Conservation (phyloP, 2,888 invertebrate species). For the Drosophila austrosaltans region DNA sequence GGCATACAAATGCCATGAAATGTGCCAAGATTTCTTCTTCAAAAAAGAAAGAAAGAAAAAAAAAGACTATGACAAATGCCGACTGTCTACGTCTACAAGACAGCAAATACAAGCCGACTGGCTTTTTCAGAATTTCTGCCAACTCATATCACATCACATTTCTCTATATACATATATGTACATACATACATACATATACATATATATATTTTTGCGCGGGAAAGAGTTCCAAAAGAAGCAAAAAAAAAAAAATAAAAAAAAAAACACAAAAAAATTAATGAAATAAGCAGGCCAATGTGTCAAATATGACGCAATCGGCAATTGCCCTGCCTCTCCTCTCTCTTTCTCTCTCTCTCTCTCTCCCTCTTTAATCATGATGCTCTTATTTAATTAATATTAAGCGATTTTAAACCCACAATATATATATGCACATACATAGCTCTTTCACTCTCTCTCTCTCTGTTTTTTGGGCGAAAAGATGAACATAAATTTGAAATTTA, state of each 20-base stretch:
- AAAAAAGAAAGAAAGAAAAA: constrained; percentile 14
- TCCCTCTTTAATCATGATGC: neutral
- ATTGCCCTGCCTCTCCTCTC: neutral
- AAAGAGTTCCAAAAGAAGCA: neutral
- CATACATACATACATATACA: too few species aligned
- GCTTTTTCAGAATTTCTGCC: constrained; percentile 46
- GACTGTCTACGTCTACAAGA: constrained; percentile 52
- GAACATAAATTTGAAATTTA: constrained; percentile 72
- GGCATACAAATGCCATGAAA: constrained; percentile 23
- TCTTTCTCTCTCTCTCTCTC: too few species aligned
- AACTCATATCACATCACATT: constrained; percentile 47
- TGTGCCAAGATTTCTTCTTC: constrained; percentile 36
- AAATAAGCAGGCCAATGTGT: constrained; percentile 47
- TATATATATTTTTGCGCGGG: neutral
- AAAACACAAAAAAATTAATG: neutral
- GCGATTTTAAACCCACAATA: constrained; percentile 11
- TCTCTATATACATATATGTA: too few species aligned
- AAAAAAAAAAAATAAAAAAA: too few species aligned
- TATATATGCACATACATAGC: constrained; percentile 2
- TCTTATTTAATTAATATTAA: constrained; percentile 44
- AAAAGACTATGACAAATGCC: constrained; percentile 53
- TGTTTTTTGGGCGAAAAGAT: constrained; percentile 44
- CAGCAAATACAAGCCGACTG: constrained; percentile 46
- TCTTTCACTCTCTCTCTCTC: constrained; percentile 41
- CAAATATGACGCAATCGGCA: constrained; percentile 49